Evolutionary conservation across 2,797 vertebrate species (phyloP).

Genomic region (Galago senegalensis): DNA sequence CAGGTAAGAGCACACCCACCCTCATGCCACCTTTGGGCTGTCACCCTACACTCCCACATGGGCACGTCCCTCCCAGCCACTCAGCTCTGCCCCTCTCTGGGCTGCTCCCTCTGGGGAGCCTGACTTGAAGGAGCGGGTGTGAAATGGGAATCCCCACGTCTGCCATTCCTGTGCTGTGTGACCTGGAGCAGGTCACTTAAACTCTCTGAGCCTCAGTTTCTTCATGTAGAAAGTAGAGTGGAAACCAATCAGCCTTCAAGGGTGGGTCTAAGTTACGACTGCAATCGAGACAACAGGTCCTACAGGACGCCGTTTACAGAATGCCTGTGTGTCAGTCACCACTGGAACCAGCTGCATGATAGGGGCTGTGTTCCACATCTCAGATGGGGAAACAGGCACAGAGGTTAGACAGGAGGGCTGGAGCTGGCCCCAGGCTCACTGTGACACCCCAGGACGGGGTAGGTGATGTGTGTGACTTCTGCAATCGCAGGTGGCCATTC

Average conservation of each 20-base stretch:
- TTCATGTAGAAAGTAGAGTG: neutral
- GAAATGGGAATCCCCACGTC: neutral
- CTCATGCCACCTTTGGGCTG: neutral
- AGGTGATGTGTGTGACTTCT: rapidly evolving
- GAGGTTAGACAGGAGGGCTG: neutral
- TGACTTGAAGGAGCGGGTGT: rapidly evolving
- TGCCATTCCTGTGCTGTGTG: neutral
- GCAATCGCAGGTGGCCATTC: rapidly evolving
- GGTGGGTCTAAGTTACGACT: neutral
- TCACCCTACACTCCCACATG: rapidly evolving
- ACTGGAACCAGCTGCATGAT: rapidly evolving
- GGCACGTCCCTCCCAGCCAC: neutral
- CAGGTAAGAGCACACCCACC: neutral
- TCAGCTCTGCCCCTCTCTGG: neutral
- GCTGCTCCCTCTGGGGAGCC: neutral
- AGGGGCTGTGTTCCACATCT: rapidly evolving
- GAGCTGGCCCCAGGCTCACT: rapidly evolving
- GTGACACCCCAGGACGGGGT: rapidly evolving
- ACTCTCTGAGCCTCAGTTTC: neutral
- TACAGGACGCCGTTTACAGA: rapidly evolving
- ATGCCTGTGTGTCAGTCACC: rapidly evolving
- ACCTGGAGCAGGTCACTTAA: neutral
- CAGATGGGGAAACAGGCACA: neutral
- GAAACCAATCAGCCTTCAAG: neutral
- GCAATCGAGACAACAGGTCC: neutral